Conservation (phyloP, 2,888 invertebrate genomes). For the Eumerus sabulonum region DNA sequence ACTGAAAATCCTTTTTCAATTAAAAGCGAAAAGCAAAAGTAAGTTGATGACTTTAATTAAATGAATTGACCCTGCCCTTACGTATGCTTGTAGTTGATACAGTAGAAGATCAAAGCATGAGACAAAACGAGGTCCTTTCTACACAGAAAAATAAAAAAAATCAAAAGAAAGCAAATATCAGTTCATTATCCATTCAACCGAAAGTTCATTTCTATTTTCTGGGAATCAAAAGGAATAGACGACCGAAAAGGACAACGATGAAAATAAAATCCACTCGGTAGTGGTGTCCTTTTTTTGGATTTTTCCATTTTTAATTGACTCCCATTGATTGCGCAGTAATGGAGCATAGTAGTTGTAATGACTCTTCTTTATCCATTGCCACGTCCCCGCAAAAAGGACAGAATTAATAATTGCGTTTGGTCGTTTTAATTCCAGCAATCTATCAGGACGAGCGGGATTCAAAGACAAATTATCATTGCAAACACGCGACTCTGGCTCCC, state of each 20-base stretch:
- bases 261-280: no score
- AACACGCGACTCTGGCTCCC: slow-evolving; percentile 34
- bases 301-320: slow-evolving; percentile 60
- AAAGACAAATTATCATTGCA: slow-evolving; percentile 55
- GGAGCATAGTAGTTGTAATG: slow-evolving; percentile 31
- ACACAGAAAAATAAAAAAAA: no score
- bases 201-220: not conserved
- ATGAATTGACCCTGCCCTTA: not conserved
- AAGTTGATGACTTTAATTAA: not conserved
- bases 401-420: slow-evolving; percentile 58
- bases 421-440: slow-evolving; percentile 44
- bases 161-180: no score
- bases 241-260: no score
- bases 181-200: not conserved
- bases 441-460: slow-evolving; percentile 18
- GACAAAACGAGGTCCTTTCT: not conserved
- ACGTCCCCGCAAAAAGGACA: not conserved
- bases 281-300: not conserved
- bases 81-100: not conserved
- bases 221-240: no score
- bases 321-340: slow-evolving; percentile 32
- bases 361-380: slow-evolving; percentile 13
- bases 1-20: not conserved
- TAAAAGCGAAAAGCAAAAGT: not conserved
- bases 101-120: not conserved